Evolutionary conservation across 2,888 invertebrate genomes (phyloP), one percentile per base, ranked within the genome.

Genomic region (Torymus auratus): DNA sequence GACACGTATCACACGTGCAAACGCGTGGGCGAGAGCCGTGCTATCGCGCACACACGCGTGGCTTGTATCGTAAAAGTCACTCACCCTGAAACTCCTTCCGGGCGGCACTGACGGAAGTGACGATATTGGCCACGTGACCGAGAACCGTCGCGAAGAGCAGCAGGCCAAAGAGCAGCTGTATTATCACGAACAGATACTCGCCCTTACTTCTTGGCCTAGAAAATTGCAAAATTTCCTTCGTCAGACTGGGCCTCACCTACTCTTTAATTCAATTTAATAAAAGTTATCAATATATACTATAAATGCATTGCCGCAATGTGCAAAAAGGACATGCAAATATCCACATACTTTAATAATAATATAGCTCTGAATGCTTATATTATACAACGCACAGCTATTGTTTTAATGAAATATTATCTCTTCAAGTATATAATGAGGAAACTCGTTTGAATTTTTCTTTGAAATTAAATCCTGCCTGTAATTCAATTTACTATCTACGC

Each of bases 41-140:
- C 11, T n/a, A 10, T 28, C 69, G 69, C 12, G 58, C 58, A 60
- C 15, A 14, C 17, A 61, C 50, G n/a, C 69, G 20, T 50, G 7
- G 53, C 23, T 14, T 70, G 14, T 62, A 71, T 71, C 50, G 20
- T 72, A 65, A 80, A 74, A 75, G 17, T 83, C 83, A 92, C 93
- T 93, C 92, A 98, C 99, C 98, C 94, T 99, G 99, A 92, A 99
- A 99, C 91, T 99, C 99, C 92, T 99, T 99, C 88, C 98, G 94
- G 78, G 98, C 98, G 13, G 98, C 97, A 91, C 98, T 98, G 89
- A 99, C 98, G 79, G 98, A 98, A 83, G 98, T 98, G 88, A 99
- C 99, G 91, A 99, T 99, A 92, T 98, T 99, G 86, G 98, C 98
- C 86, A 99, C 98, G 92, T 99, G 98, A 14, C 99, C 99, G 86